Evolutionary conservation across 2,797 vertebrate genomes (phyloP).

Genomic region (Poeciliopsis gracilis): DNA sequence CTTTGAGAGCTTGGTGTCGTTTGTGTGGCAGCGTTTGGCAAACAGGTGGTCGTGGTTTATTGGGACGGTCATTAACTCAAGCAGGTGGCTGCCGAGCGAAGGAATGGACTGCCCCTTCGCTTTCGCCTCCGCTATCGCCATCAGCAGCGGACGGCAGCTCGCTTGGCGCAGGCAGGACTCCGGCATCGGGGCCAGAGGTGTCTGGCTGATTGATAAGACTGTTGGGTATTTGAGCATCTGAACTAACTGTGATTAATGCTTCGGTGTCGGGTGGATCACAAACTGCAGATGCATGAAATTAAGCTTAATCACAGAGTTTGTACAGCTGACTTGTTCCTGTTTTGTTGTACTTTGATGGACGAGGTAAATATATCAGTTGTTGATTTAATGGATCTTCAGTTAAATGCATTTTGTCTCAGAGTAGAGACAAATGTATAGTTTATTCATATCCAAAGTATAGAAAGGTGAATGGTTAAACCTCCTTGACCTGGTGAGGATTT

Average conservation of each 20-base stretch:
- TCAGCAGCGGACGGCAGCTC: conserved; percentile 22
- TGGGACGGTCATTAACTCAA: conserved; percentile 13
- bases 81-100: conserved; percentile 43
- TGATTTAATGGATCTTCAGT: conserved; percentile 24
- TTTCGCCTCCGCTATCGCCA: background rate
- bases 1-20: conserved; percentile 18
- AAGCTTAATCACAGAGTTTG: conserved; percentile 75
- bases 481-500: too few relatives aligned
- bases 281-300: conserved; percentile 79
- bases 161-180: conserved; percentile 17
- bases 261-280: conserved; percentile 62
- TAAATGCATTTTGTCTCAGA: conserved; percentile 11
- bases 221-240: conserved; percentile 69
- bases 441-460: background rate
- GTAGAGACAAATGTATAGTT: conserved; percentile 12
- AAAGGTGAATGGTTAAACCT: background rate
- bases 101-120: conserved; percentile 31
- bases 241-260: conserved; percentile 79
- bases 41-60: conserved; percentile 33
- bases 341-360: conserved; percentile 58
- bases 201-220: conserved; percentile 65
- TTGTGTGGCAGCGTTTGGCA: conserved; percentile 35
- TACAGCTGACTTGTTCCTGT: conserved; percentile 70
- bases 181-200: conserved; percentile 50
- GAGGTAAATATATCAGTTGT: conserved; percentile 43